Conservation (phyloP, 2,797 vertebrate species). For the Hybognathus amarus region DNA sequence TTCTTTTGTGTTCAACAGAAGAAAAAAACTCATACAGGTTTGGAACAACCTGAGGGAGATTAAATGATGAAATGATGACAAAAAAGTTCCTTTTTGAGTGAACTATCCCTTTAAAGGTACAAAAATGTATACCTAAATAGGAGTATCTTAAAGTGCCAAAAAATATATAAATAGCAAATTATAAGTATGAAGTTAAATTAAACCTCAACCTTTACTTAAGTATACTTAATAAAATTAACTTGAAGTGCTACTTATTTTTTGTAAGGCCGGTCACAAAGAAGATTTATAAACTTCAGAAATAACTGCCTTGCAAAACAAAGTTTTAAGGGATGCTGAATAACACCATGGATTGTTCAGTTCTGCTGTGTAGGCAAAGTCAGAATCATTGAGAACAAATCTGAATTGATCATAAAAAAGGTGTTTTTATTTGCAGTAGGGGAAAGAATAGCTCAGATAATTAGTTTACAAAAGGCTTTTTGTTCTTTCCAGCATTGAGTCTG, state of each 20-base stretch:
- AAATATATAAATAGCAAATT: background rate
- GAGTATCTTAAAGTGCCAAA: background rate
- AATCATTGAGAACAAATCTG: constrained; percentile 58
- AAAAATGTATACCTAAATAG: too few relatives aligned
- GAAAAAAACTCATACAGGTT: too few relatives aligned
- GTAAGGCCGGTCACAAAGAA: background rate
- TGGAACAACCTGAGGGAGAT: too few relatives aligned
- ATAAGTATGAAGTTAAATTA: too few relatives aligned
- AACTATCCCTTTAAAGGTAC: too few relatives aligned
- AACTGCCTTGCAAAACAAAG: constrained; percentile 33
- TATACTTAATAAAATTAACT: background rate
- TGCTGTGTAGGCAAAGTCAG: constrained; percentile 52
- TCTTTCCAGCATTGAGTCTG: constrained; percentile 57
- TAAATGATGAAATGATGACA: too few relatives aligned
- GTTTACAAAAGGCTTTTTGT: constrained; percentile 68
- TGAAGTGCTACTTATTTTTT: background rate
- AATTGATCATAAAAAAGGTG: constrained; percentile 60
- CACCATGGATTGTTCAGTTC: constrained; percentile 42
- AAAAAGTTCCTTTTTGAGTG: too few relatives aligned
- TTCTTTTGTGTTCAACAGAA: too few relatives aligned
- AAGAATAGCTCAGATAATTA: constrained; percentile 67
- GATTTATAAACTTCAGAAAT: constrained; percentile 23
- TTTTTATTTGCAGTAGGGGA: constrained; percentile 42
- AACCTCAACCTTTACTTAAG: background rate
- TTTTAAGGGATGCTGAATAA: constrained; percentile 24